These are phyloP conservation scores for Scopus umbretta DNA, from an alignment of 2,113 vertebrate species.

Conservation along the genomic window DNA sequence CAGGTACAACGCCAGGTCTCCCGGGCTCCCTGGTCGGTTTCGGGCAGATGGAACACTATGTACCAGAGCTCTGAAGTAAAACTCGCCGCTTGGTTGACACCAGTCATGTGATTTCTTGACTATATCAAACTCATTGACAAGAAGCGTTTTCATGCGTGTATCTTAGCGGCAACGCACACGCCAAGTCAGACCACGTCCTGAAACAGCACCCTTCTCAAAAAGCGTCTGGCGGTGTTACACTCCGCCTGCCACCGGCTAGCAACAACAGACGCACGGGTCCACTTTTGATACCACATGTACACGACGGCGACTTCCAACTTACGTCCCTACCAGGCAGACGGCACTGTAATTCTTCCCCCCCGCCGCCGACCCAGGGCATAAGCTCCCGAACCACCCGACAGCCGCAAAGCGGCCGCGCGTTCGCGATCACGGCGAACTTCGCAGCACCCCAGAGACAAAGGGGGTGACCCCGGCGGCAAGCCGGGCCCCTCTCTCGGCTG, in stretches of 20 bases:
- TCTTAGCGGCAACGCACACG: neutral
- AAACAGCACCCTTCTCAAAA: neutral
- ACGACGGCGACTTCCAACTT: fast-evolving
- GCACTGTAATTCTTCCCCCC: neutral
- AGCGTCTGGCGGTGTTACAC: neutral
- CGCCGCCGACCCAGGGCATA: neutral
- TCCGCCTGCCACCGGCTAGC: neutral
- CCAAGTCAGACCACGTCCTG: neutral
- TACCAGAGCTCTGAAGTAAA: neutral
- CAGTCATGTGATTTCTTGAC: neutral
- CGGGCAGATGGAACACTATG: neutral
- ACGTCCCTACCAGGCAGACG: fast-evolving
- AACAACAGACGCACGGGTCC: neutral
- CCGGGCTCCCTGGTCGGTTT: too few relatives aligned
- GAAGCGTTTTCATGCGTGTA: neutral
- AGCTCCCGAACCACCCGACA: neutral
- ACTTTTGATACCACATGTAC: fast-evolving
- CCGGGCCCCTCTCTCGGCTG: neutral
- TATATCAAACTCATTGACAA: neutral
- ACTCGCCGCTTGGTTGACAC: neutral
- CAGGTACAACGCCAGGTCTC: neutral
- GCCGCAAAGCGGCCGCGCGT: neutral
- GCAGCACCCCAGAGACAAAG: neutral
- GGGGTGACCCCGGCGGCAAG: neutral
- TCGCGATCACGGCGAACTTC: neutral